A percentile compares a stretch with the other conserved stretches of the same genome.
Evolutionary conservation across 2,888 invertebrate genomes (phyloP).

Genomic region (Hanleya hanleyi): DNA sequence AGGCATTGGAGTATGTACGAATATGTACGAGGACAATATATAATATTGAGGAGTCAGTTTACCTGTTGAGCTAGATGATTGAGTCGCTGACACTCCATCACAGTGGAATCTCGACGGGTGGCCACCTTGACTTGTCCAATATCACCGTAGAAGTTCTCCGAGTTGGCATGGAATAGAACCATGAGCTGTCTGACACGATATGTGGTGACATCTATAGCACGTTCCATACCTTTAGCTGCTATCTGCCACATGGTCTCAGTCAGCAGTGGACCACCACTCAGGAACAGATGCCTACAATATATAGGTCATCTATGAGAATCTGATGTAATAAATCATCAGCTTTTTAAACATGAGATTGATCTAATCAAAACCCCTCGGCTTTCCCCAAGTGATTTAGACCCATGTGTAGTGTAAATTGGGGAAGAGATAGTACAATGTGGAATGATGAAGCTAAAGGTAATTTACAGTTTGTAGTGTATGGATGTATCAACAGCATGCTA

Average conservation of each 20-base stretch:
- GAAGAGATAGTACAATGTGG: too few relatives aligned
- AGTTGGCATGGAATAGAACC: constrained; percentile 91
- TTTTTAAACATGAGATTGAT: too few relatives aligned
- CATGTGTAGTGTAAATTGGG: too few relatives aligned
- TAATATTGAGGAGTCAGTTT: too few relatives aligned
- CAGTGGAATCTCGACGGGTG: constrained; percentile 88
- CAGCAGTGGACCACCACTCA: constrained; percentile 84
- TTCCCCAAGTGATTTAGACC: too few relatives aligned
- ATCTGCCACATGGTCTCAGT: constrained; percentile 91
- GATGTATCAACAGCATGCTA: too few relatives aligned
- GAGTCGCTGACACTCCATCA: constrained; percentile 87
- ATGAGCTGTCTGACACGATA: constrained; percentile 91
- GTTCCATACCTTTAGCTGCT: constrained; percentile 85
- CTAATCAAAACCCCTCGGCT: too few relatives aligned
- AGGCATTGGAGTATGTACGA: too few relatives aligned
- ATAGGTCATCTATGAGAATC: not conserved
- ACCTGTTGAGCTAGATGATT: constrained; percentile 94
- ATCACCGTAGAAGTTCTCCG: constrained; percentile 96
- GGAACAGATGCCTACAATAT: constrained; percentile 75
- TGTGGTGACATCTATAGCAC: constrained; percentile 86
- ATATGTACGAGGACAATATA: too few relatives aligned
- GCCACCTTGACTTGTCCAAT: constrained; percentile 90
- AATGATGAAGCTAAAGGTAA: too few relatives aligned
- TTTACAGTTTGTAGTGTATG: too few relatives aligned
- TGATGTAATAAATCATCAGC: not conserved